Percentiles rank a stretch among this genome's conserved stretches.
These are phyloP conservation scores for Heliconius ethilla DNA, from an alignment of 2,888 invertebrate species.

Conservation along the genomic window DNA sequence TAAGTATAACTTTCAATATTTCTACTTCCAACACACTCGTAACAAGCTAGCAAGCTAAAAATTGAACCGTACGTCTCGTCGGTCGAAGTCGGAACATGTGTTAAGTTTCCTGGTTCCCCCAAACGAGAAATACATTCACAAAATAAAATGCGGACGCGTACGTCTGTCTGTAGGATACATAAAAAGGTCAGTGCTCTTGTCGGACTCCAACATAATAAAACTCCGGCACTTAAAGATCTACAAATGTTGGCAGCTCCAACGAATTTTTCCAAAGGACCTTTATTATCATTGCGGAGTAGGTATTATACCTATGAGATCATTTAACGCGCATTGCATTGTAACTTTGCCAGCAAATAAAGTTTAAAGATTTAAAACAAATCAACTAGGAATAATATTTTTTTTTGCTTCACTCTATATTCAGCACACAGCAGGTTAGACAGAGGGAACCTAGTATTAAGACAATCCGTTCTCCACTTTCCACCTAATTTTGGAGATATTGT, in stretches of 20 bases:
- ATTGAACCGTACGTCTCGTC: conserved; percentile 62
- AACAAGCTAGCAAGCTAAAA: conserved; percentile 44
- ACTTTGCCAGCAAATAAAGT: conserved; percentile 29
- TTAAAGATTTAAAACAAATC: neutral
- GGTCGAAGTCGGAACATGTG: conserved; percentile 58
- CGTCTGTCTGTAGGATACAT: conserved; percentile 69
- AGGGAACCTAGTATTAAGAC: no score
- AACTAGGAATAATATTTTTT: neutral
- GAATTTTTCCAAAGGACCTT: conserved; percentile 29
- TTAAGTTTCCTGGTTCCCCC: conserved; percentile 56
- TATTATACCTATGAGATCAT: conserved; percentile 37
- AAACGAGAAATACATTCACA: conserved; percentile 57
- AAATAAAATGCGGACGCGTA: conserved; percentile 73
- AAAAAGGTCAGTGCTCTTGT: conserved; percentile 68
- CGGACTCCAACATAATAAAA: conserved; percentile 52
- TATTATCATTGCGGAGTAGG: conserved; percentile 13
- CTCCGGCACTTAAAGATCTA: conserved; percentile 31
- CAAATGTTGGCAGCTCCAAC: conserved; percentile 26
- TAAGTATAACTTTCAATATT: neutral
- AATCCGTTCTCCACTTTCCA: no score
- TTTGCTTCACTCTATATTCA: no score
- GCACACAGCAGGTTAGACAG: no score
- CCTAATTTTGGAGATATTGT: no score
- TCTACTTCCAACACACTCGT: neutral
- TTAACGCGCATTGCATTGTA: conserved; percentile 36